Conservation (phyloP, 1,140 invertebrate genomes). For the Paramacrobiotus metropolitanus region DNA sequence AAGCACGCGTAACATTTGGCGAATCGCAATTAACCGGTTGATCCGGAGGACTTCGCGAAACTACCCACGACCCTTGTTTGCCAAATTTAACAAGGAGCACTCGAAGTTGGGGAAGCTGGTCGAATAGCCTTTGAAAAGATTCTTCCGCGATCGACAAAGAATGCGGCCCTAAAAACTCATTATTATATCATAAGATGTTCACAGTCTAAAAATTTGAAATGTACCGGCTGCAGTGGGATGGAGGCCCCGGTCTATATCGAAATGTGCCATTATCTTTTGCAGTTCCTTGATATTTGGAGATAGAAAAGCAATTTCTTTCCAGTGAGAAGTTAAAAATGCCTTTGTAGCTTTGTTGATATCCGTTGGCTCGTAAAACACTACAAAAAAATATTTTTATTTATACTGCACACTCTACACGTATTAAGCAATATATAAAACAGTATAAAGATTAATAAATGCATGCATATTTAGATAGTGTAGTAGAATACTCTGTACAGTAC, state of each 20-base stretch:
- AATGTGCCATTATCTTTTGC: too few species aligned
- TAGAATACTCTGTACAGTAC: too few species aligned
- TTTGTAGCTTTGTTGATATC: constrained; percentile 7
- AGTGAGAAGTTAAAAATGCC: constrained; percentile 3
- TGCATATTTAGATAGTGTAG: too few species aligned
- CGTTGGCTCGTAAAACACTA: constrained; percentile 9
- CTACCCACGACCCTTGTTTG: not conserved
- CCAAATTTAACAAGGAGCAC: not conserved
- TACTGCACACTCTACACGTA: not conserved
- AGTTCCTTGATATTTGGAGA: constrained; percentile 10
- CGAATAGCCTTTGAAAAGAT: not conserved
- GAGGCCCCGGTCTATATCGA: too few species aligned
- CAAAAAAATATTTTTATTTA: too few species aligned
- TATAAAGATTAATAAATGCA: not conserved
- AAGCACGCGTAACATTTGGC: too few species aligned
- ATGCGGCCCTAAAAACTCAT: too few species aligned
- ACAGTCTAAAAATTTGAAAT: too few species aligned
- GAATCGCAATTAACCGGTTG: too few species aligned
- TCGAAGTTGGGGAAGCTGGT: not conserved
- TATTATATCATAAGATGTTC: too few species aligned
- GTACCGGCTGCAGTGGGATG: too few species aligned
- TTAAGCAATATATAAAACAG: not conserved
- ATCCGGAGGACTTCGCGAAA: not conserved
- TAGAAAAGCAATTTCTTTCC: not conserved
- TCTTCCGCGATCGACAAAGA: too few species aligned